Evolutionary conservation across 2,888 invertebrate genomes (phyloP).

Genomic region (Lithophane leautieri): DNA sequence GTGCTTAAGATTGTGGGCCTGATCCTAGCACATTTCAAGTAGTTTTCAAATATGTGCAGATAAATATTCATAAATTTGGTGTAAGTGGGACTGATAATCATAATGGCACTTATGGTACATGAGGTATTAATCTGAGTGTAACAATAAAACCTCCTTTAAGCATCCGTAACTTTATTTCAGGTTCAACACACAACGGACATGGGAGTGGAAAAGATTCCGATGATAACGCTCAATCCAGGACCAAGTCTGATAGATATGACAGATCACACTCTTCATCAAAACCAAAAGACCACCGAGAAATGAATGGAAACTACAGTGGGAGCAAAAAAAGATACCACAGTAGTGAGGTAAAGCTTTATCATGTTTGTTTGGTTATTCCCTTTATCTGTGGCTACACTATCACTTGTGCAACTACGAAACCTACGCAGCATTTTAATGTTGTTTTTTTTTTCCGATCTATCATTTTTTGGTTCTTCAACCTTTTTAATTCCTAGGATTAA

Average conservation of each 20-base stretch:
- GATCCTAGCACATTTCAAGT: background rate
- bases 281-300: conserved; percentile 69
- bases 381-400: conserved; percentile 51
- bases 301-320: conserved; percentile 81
- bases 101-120: background rate
- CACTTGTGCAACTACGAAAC: conserved; percentile 16
- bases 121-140: background rate
- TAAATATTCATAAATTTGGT: background rate
- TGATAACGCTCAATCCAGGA: conserved; percentile 75
- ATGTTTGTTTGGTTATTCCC: conserved; percentile 31
- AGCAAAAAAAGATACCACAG: conserved; percentile 82
- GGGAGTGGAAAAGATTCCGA: conserved; percentile 83
- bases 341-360: conserved; percentile 80
- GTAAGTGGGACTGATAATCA: background rate
- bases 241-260: conserved; percentile 70
- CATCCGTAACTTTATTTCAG: conserved; percentile 68
- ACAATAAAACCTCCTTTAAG: conserved; percentile 12
- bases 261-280: conserved; percentile 65
- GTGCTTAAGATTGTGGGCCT: background rate
- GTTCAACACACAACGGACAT: conserved; percentile 81
- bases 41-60: background rate
- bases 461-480: background rate
- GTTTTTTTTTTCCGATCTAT: background rate
- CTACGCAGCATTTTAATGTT: background rate
- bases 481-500: background rate